These are phyloP conservation scores for Fragum sueziense DNA, from an alignment of 2,888 invertebrate genomes.

Conservation along the genomic window DNA sequence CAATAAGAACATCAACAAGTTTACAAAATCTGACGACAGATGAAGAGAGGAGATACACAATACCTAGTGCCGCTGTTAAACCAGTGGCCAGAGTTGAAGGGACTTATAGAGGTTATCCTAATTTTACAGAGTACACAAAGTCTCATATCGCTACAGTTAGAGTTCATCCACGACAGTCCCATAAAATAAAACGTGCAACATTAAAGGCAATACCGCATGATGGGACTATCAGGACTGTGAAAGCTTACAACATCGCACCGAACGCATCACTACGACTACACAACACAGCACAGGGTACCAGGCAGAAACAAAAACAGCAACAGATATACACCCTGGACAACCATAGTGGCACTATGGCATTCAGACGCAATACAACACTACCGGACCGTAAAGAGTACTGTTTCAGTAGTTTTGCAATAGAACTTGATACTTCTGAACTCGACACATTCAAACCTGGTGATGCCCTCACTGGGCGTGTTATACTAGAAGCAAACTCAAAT, in stretches of 20 bases:
- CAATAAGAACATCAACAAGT: slow-evolving; percentile 4
- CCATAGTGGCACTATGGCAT: slow-evolving; percentile 52
- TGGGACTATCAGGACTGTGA: slow-evolving; percentile 49
- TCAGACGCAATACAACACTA: slow-evolving; percentile 47
- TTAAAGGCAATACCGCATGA: slow-evolving; percentile 49
- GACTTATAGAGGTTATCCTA: slow-evolving; percentile 23
- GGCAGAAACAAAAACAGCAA: slow-evolving; percentile 40
- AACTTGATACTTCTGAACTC: slow-evolving; percentile 67
- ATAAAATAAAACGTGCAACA: slow-evolving; percentile 40
- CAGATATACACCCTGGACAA: slow-evolving; percentile 22
- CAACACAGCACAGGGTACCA: slow-evolving; percentile 36
- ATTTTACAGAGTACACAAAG: neutral
- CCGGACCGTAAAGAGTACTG: slow-evolving; percentile 63
- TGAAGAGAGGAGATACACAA: slow-evolving; percentile 8
- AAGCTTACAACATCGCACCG: slow-evolving; percentile 49
- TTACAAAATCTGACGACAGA: neutral
- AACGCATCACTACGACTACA: slow-evolving; percentile 55
- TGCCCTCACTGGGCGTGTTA: slow-evolving; percentile 72
- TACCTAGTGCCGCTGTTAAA: slow-evolving; percentile 11
- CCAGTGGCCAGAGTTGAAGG: slow-evolving; percentile 36
- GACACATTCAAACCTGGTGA: slow-evolving; percentile 75
- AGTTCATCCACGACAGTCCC: slow-evolving; percentile 25
- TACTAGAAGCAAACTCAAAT: slow-evolving; percentile 69
- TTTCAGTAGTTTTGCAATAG: slow-evolving; percentile 74
- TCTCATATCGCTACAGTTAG: slow-evolving; percentile 52